Base-by-base conservation (phyloP, 2,888 invertebrate genomes). In the Drosophila birchii region DNA sequence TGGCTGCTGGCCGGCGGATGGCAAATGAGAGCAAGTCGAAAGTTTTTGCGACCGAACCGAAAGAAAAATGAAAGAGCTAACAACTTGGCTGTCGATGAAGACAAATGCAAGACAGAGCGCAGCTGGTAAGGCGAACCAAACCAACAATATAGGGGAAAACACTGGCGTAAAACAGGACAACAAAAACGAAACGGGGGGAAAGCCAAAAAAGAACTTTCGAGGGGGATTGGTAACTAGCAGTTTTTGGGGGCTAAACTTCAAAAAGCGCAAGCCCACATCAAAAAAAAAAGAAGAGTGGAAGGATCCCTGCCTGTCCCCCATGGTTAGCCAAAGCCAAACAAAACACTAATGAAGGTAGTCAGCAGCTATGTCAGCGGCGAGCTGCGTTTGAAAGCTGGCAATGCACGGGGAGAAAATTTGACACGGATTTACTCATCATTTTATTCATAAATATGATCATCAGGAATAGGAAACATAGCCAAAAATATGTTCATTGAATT, bases 271-370 rank as follows among this genome's bases (percentile, higher is more conserved):
- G 78, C 68, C 60, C 64, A 77, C 66, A 70, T 78, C 61, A 61
- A 76, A 78, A 77, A 66, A 26, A 45, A 4, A 29, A 29, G 8
- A 29, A 29, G 7, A 8, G 45, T 26, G 16, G 16, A 45, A 39
- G 66, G 58, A 54, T 57, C 38, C 69, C 67, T 45, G 45, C 49
- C 54, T 59, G 69, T 68, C 73, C 77, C 63, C 69, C 70, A 76
- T 81, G 78, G 88, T 87, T 80, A 81, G 78, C 71, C 80, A 70
- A 76, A 79, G 73, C 86, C 86, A 86, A 78, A 80, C 86, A 89
- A 89, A 83, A 89, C 86, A 89, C 85, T 89, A 86, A 86, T 86
- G 89, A 86, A 89, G 86, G 86, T 86, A 88, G 89, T 80, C 78
- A 74, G 72, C 70, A 66, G 56, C 59, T 45, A 68, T 68, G 62